Percentiles rank a stretch among this genome's conserved stretches.
Conservation (phyloP, 2,797 vertebrate genomes). For the Enteromius anoplus region DNA sequence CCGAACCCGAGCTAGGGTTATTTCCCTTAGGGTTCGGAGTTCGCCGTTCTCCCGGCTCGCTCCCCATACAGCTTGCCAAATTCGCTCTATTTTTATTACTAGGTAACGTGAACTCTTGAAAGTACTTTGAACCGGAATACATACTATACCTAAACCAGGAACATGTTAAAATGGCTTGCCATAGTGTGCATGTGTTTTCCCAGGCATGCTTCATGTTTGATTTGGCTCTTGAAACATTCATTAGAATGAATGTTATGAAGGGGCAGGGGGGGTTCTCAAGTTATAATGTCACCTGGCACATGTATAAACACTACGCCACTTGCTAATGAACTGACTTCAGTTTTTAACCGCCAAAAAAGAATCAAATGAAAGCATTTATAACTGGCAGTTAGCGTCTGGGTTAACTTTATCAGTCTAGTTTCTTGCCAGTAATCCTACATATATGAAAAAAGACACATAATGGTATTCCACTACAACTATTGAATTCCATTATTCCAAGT, state of each 20-base stretch:
- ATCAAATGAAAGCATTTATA: not conserved
- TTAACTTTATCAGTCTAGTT: not conserved
- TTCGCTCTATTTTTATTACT: too few relatives aligned
- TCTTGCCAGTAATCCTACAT: not conserved
- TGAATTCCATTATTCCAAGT: not conserved
- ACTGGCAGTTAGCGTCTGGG: not conserved
- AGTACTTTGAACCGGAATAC: not conserved
- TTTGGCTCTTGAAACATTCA: slow-evolving; percentile 53
- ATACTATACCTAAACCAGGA: not conserved
- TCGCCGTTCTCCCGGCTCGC: too few relatives aligned
- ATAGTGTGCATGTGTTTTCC: slow-evolving; percentile 45
- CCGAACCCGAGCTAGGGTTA: too few relatives aligned
- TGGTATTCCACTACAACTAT: not conserved
- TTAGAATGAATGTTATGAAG: slow-evolving; percentile 51
- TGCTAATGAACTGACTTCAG: slow-evolving; percentile 43
- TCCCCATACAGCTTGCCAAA: too few relatives aligned
- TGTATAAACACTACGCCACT: slow-evolving; percentile 20
- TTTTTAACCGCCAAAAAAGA: slow-evolving; percentile 20
- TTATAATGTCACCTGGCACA: slow-evolving; percentile 27
- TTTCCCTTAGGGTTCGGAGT: too few relatives aligned
- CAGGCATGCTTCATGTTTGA: slow-evolving; percentile 51
- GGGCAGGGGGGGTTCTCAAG: slow-evolving; percentile 35
- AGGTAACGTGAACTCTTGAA: too few relatives aligned
- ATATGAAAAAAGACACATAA: not conserved
- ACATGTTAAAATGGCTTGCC: not conserved